Conservation (phyloP, 2,797 vertebrate species). For the Etheostoma nigrum region DNA sequence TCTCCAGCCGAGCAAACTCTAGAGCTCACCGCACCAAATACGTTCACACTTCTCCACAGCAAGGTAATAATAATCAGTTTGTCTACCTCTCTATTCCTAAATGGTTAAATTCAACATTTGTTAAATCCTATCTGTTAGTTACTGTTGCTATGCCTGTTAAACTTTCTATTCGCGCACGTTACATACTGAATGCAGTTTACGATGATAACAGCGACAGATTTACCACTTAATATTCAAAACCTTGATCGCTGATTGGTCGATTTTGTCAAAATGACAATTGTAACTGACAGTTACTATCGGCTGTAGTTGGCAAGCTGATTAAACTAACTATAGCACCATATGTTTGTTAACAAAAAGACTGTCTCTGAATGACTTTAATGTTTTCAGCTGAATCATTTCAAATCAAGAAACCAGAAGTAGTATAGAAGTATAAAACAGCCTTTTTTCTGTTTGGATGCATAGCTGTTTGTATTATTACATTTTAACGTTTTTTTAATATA, state of each 20-base stretch:
- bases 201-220: neutral
- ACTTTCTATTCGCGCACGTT: neutral
- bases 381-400: neutral
- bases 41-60: slow-evolving; percentile 50
- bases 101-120: neutral
- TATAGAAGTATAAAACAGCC: too few relatives aligned
- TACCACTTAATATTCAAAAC: neutral
- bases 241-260: neutral
- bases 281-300: neutral
- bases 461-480: neutral
- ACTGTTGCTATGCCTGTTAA: slow-evolving; percentile 2
- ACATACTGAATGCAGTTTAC: neutral
- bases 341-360: too few relatives aligned
- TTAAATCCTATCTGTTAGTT: neutral
- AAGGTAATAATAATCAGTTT: slow-evolving; percentile 60
- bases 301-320: neutral
- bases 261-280: neutral
- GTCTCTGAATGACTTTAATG: neutral
- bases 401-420: too few relatives aligned
- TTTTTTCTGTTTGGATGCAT: too few relatives aligned
- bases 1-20: slow-evolving; percentile 87
- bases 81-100: neutral
- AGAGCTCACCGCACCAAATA: slow-evolving; percentile 81
- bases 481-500: neutral
- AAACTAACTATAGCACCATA: neutral